A percentile compares a stretch with the other conserved stretches of the same genome.
These are phyloP conservation scores for Urechis unicinctus DNA, from an alignment of 2,888 invertebrate species.

Conservation along the genomic window DNA sequence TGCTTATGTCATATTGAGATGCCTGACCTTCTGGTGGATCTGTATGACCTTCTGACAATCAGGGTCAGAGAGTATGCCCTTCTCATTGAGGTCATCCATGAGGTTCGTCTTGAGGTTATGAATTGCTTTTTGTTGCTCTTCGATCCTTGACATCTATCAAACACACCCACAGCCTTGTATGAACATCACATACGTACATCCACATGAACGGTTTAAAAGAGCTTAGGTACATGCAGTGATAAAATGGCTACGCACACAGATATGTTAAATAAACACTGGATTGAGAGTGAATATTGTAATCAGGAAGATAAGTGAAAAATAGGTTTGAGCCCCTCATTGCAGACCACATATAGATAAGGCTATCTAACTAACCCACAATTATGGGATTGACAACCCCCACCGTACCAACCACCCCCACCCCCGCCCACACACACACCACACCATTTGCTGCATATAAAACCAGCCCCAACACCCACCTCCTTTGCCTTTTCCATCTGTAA, in stretches of 20 bases:
- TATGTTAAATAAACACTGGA: too few species aligned
- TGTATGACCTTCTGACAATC: conserved; percentile 40
- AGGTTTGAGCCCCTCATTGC: too few species aligned
- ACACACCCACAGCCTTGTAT: too few species aligned
- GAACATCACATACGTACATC: too few species aligned
- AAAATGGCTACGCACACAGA: neutral
- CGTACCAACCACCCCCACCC: too few species aligned
- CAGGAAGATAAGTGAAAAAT: too few species aligned
- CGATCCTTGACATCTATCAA: conserved; percentile 40
- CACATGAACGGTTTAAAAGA: neutral
- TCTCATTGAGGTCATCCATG: conserved; percentile 43
- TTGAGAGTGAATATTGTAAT: too few species aligned
- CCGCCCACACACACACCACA: too few species aligned
- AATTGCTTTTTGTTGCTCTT: conserved; percentile 47
- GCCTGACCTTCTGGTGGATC: conserved; percentile 33
- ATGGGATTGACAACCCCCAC: too few species aligned
- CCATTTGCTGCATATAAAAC: too few species aligned
- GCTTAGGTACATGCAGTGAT: neutral
- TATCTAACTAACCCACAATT: too few species aligned
- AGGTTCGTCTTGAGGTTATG: conserved; percentile 41
- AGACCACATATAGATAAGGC: too few species aligned
- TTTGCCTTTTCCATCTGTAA: conserved; percentile 45
- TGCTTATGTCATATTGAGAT: neutral
- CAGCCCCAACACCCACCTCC: conserved; percentile 43
- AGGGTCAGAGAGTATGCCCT: conserved; percentile 37